Conservation (phyloP, 2,888 invertebrate species). For the Euplexia lucipara region DNA sequence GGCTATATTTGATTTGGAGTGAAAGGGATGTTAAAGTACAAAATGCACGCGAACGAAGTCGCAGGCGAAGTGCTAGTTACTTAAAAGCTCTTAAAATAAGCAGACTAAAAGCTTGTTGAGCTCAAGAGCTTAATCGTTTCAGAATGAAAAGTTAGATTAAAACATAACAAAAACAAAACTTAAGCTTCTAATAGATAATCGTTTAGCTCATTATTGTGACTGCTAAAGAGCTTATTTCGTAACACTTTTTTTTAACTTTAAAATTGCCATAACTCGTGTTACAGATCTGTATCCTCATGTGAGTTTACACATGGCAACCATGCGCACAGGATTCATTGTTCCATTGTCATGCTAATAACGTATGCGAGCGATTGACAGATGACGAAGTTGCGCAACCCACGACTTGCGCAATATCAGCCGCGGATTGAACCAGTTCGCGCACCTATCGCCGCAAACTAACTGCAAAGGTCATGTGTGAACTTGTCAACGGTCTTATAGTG, state of each 20-base stretch:
- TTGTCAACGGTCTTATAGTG: conserved; percentile 48
- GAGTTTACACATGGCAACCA: conserved; percentile 46
- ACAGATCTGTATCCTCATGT: conserved; percentile 30
- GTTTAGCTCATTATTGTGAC: too few species aligned
- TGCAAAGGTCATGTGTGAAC: conserved; percentile 70
- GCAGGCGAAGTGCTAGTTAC: too few species aligned
- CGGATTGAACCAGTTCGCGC: conserved; percentile 68
- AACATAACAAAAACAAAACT: background rate
- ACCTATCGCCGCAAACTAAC: conserved; percentile 61
- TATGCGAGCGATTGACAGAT: conserved; percentile 81
- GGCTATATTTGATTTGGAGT: too few species aligned
- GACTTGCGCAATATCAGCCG: conserved; percentile 68
- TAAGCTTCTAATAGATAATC: too few species aligned
- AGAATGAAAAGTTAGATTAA: too few species aligned
- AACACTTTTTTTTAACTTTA: background rate
- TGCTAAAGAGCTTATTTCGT: too few species aligned
- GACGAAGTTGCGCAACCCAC: conserved; percentile 77
- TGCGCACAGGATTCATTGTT: conserved; percentile 75
- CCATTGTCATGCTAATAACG: conserved; percentile 88
- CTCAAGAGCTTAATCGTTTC: too few species aligned
- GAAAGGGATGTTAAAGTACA: too few species aligned
- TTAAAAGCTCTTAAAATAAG: too few species aligned
- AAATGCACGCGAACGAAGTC: too few species aligned
- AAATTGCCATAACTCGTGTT: conserved; percentile 1
- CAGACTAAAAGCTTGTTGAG: too few species aligned